Percentiles rank a stretch among this genome's conserved stretches.
Evolutionary conservation across 2,888 invertebrate species (phyloP).

Genomic region (Tetramorium bicarinatum): DNA sequence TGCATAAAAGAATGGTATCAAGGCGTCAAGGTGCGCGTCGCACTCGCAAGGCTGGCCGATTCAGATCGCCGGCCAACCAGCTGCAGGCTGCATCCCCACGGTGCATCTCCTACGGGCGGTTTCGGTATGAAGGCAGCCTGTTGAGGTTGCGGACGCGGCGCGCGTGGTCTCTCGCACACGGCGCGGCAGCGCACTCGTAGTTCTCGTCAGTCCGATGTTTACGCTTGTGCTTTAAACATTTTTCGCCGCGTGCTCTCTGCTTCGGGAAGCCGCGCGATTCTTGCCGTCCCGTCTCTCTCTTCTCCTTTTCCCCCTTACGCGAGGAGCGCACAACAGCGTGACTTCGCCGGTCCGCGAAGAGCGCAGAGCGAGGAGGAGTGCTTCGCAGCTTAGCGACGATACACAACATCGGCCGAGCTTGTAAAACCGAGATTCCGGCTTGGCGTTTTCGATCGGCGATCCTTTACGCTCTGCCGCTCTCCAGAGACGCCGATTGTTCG

Average conservation of each 20-base stretch:
- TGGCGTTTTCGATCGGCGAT: conserved; percentile 32
- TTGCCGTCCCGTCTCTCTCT: not conserved
- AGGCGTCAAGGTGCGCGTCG: not conserved
- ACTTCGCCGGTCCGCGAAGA: conserved; percentile 1
- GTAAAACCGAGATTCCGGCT: conserved; percentile 46
- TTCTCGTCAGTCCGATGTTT: conserved; percentile 78
- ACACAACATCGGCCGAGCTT: not conserved
- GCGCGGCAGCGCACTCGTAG: conserved; percentile 53
- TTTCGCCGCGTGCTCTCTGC: conserved; percentile 70
- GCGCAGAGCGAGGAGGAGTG: not conserved
- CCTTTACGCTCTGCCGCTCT: conserved; percentile 25
- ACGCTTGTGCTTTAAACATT: conserved; percentile 81
- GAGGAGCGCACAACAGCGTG: not conserved
- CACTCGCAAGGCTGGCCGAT: conserved; percentile 2
- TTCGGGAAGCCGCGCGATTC: not conserved
- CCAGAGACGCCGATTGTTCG: conserved; percentile 11
- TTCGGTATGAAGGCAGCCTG: conserved; percentile 75
- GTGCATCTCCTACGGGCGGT: not conserved
- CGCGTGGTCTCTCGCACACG: too few relatives aligned
- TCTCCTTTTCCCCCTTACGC: not conserved
- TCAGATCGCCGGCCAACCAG: conserved; percentile 32
- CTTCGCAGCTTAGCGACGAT: conserved; percentile 23
- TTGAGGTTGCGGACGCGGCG: conserved; percentile 49
- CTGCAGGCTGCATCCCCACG: conserved; percentile 14
- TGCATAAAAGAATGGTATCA: not conserved